Conservation (phyloP, 2,113 vertebrate species). For the Sorex araneus region DNA sequence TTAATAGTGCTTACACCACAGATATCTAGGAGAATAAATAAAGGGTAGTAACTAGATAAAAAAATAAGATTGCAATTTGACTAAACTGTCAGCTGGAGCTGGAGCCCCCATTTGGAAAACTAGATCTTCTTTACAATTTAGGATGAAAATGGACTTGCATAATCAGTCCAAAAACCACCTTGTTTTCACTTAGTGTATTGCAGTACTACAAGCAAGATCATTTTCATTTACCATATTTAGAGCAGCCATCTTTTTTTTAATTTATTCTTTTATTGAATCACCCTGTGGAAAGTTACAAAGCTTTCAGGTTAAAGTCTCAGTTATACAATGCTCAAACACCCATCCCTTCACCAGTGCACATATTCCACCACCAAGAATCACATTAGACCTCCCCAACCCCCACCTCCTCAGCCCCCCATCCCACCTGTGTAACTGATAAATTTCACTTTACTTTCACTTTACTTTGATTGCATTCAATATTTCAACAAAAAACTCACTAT, state of each 20-base stretch:
- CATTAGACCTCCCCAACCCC: too few species aligned
- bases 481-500: too few species aligned
- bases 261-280: too few species aligned
- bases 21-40: not conserved
- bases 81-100: not conserved
- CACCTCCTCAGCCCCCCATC: too few species aligned
- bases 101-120: not conserved
- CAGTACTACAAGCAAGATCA: conserved; percentile 23
- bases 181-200: not conserved
- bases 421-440: too few species aligned
- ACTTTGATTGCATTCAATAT: too few species aligned
- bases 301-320: too few species aligned
- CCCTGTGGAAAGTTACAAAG: too few species aligned
- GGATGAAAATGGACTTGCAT: not conserved
- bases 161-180: not conserved
- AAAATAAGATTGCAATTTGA: not conserved
- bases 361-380: too few species aligned
- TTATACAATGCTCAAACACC: too few species aligned
- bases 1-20: not conserved
- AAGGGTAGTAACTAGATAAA: not conserved
- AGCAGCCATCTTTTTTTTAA: not conserved
- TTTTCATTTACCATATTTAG: not conserved
- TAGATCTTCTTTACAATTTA: not conserved
- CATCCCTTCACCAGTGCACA: too few species aligned
- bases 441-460: too few species aligned